Percentiles rank a stretch among this genome's conserved stretches.
These are phyloP conservation scores for Podarcis muralis DNA, from an alignment of 2,113 vertebrate species.

Conservation along the genomic window DNA sequence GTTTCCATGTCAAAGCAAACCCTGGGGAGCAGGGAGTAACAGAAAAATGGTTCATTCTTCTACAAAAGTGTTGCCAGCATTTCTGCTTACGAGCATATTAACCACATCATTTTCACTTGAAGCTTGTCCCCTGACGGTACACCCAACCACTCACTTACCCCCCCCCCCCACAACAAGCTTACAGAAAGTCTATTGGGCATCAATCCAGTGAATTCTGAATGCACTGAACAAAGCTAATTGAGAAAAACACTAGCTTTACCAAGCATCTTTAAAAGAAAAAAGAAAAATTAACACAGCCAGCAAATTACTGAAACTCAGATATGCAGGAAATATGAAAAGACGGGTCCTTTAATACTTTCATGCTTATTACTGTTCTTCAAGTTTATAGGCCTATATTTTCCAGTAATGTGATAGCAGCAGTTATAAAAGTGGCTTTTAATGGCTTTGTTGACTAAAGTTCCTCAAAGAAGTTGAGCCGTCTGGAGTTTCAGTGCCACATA, in stretches of 20 bases:
- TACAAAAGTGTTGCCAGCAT: neutral
- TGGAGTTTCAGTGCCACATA: slow-evolving; percentile 44
- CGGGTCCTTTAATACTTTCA: neutral
- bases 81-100: slow-evolving; percentile 6
- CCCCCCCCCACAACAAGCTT: neutral
- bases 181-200: neutral
- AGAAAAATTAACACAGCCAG: neutral
- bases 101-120: neutral
- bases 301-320: slow-evolving; percentile 24
- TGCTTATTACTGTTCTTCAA: neutral
- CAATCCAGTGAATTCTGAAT: slow-evolving; percentile 1
- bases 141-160: neutral
- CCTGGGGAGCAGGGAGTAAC: neutral
- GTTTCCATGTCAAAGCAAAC: slow-evolving; percentile 32
- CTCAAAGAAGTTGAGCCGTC: slow-evolving; percentile 22
- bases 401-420: slow-evolving; percentile 21
- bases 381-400: slow-evolving; percentile 29
- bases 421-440: slow-evolving; percentile 26
- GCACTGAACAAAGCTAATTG: neutral
- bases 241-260: neutral
- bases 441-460: slow-evolving; percentile 17
- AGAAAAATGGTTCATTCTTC: slow-evolving; percentile 21
- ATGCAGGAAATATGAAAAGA: slow-evolving; percentile 34
- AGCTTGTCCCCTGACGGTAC: neutral
- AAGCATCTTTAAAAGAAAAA: neutral